Conservation (phyloP, 2,888 invertebrate genomes). For the Seira ritae region DNA sequence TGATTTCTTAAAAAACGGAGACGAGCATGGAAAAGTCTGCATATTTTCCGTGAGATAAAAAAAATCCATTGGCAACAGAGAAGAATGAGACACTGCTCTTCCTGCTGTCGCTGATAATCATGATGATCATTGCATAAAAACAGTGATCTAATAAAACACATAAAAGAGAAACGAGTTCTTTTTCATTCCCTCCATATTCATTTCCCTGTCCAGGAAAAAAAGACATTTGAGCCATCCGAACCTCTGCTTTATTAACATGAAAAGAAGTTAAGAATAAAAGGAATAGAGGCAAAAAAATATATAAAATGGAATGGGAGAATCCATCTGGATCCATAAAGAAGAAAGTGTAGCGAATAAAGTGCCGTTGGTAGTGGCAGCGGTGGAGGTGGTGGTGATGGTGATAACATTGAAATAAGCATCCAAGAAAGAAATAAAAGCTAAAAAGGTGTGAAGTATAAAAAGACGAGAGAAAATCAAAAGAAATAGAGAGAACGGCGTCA, state of each 20-base stretch:
- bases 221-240: slow-evolving; percentile 31
- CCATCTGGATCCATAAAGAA: too few species aligned
- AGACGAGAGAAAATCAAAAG: not conserved
- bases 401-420: too few species aligned
- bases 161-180: slow-evolving; percentile 39
- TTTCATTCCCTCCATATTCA: slow-evolving; percentile 21
- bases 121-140: slow-evolving; percentile 17
- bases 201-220: not conserved
- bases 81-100: too few species aligned
- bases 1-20: too few species aligned
- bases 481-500: not conserved
- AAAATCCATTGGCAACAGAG: too few species aligned
- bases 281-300: slow-evolving; percentile 1
- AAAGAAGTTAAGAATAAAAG: slow-evolving; percentile 17
- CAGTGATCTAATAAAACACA: slow-evolving; percentile 36
- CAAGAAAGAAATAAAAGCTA: not conserved
- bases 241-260: slow-evolving; percentile 40
- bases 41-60: too few species aligned
- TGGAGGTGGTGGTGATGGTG: too few species aligned
- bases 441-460: slow-evolving; percentile 36
- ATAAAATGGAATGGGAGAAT: too few species aligned
- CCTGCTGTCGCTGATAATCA: too few species aligned
- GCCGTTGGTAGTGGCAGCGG: too few species aligned
- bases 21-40: too few species aligned
- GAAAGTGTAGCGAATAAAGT: too few species aligned